Conservation (phyloP, 2,888 invertebrate species). For the Autographa pulchrina region DNA sequence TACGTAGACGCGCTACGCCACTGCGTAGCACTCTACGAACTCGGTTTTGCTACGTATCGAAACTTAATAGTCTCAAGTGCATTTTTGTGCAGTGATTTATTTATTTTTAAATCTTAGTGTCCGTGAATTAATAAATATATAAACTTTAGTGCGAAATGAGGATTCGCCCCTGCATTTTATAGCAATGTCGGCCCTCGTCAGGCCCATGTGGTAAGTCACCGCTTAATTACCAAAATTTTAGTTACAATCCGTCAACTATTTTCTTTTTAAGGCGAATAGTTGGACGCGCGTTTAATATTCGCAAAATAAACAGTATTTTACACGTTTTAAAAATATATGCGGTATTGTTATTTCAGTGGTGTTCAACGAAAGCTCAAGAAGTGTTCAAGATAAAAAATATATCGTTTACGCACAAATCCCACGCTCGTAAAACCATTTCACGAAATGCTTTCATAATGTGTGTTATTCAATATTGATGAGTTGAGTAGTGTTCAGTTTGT, state of each 20-base stretch:
- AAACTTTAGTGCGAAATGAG: constrained; percentile 85
- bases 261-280: constrained; percentile 68
- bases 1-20: constrained; percentile 73
- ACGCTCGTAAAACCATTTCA: constrained; percentile 89
- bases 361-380: constrained; percentile 78
- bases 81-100: constrained; percentile 77
- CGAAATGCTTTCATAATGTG: constrained; percentile 86
- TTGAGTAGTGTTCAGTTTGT: constrained; percentile 59
- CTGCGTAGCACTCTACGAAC: constrained; percentile 72
- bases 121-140: constrained; percentile 66
- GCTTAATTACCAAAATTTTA: constrained; percentile 60
- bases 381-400: constrained; percentile 74
- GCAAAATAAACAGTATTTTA: constrained; percentile 58
- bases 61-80: constrained; percentile 65
- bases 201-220: constrained; percentile 88
- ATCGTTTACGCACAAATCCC: constrained; percentile 88
- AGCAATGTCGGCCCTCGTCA: constrained; percentile 89
- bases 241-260: constrained; percentile 66
- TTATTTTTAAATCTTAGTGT: constrained; percentile 67
- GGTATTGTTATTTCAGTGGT: constrained; percentile 84
- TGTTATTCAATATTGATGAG: constrained; percentile 62
- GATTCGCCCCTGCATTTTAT: constrained; percentile 80
- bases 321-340: constrained; percentile 63
- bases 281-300: constrained; percentile 61
- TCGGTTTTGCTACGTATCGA: constrained; percentile 62